Percentiles rank a stretch among this genome's conserved stretches.
These are phyloP conservation scores for Ophraella communa DNA, from an alignment of 2,888 invertebrate species.

Conservation along the genomic window DNA sequence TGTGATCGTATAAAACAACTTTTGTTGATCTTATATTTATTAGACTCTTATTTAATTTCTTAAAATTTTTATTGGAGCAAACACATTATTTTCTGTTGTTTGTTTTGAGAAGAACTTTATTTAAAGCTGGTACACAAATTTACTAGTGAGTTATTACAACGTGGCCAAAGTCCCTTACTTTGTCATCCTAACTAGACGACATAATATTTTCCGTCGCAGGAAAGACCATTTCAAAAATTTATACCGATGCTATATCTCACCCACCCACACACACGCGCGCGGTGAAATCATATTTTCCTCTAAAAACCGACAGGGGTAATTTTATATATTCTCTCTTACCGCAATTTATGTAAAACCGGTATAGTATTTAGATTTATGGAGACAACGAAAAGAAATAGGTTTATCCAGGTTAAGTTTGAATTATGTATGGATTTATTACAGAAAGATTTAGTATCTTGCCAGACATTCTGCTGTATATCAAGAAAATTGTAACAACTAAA, in stretches of 20 bases:
- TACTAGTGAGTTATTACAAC: slow-evolving; percentile 2
- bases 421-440: slow-evolving; percentile 29
- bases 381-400: slow-evolving; percentile 36
- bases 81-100: too few species aligned
- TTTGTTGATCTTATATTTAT: too few species aligned
- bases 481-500: neutral
- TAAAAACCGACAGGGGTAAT: slow-evolving; percentile 23
- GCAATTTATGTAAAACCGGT: slow-evolving; percentile 35
- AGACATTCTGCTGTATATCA: neutral
- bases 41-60: too few species aligned
- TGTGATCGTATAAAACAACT: too few species aligned
- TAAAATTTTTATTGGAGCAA: too few species aligned
- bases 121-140: too few species aligned
- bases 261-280: slow-evolving; percentile 22
- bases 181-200: slow-evolving; percentile 19
- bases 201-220: slow-evolving; percentile 22
- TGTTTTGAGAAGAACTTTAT: too few species aligned
- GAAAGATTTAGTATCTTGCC: neutral
- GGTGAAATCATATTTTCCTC: slow-evolving; percentile 25
- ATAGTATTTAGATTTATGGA: slow-evolving; percentile 35
- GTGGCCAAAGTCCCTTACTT: slow-evolving; percentile 9
- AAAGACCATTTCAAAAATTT: slow-evolving; percentile 18
- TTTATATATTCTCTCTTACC: slow-evolving; percentile 27
- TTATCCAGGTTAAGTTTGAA: slow-evolving; percentile 35
- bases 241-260: slow-evolving; percentile 26